Conservation (phyloP, 2,113 vertebrate species). For the Perognathus longimembris region DNA sequence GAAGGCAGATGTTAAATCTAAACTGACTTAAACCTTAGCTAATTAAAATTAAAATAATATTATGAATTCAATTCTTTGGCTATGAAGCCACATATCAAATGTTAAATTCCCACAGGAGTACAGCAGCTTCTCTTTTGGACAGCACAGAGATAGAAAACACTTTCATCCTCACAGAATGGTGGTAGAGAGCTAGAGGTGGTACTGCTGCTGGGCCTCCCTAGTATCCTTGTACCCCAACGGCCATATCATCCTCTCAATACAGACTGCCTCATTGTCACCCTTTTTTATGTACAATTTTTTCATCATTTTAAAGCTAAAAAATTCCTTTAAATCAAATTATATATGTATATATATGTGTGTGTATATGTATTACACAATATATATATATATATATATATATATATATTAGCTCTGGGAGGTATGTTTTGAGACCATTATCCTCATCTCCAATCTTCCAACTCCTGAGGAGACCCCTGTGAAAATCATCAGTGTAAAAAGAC, state of each 20-base stretch:
- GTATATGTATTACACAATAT: not conserved
- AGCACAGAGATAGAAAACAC: not conserved
- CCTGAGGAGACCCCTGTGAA: not conserved
- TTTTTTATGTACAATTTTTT: not conserved
- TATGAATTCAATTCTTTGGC: not conserved
- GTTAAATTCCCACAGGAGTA: too few relatives aligned
- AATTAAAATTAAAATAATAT: not conserved
- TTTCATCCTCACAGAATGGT: not conserved
- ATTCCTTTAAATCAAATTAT: constrained; percentile 25
- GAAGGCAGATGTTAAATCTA: not conserved
- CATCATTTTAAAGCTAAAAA: constrained; percentile 6
- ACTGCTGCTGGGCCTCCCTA: not conserved
- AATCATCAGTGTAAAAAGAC: not conserved
- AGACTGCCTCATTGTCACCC: not conserved
- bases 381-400: not conserved
- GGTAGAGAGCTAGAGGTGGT: not conserved
- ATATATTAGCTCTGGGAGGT: not conserved
- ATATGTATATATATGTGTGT: not conserved
- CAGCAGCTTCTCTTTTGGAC: not conserved
- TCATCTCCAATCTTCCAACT: not conserved
- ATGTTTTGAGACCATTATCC: not conserved
- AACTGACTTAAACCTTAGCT: not conserved
- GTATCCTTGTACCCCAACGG: not conserved
- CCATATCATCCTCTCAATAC: not conserved
- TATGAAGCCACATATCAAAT: not conserved